phyloP scores from a whole-genome alignment of 2,797 vertebrate species.

The Rhodeus uyekii region DNA sequence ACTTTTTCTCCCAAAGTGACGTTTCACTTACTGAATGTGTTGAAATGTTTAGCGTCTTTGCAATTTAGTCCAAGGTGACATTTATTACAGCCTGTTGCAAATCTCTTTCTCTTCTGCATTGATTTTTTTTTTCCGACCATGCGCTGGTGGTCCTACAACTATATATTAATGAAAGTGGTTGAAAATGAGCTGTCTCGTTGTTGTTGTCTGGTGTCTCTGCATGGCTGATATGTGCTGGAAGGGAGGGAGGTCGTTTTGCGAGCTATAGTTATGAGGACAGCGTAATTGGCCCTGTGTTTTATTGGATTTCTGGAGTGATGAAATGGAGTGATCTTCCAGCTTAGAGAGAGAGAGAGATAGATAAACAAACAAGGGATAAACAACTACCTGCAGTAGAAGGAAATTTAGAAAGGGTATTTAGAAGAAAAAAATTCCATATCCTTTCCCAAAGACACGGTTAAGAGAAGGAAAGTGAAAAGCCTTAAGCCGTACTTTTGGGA shows the following conservation, averaged over 20 bases:
- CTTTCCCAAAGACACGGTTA: slow-evolving; percentile 62
- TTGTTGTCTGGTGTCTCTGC: slow-evolving; percentile 54
- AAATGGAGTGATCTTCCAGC: slow-evolving; percentile 60
- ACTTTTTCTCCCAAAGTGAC: slow-evolving; percentile 73
- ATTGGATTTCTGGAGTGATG: slow-evolving; percentile 63
- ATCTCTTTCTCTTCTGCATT: slow-evolving; percentile 58
- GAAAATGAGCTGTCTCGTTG: slow-evolving; percentile 62
- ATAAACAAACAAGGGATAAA: slow-evolving; percentile 41
- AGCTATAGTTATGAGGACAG: slow-evolving; percentile 63
- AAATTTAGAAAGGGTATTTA: slow-evolving; percentile 59
- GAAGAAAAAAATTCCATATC: slow-evolving; percentile 54
- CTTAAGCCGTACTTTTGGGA: slow-evolving; percentile 75
- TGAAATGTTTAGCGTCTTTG: slow-evolving; percentile 54
- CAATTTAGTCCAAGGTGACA: slow-evolving; percentile 57
- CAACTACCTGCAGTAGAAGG: slow-evolving; percentile 71
- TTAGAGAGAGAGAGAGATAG: slow-evolving; percentile 19
- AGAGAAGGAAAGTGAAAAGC: slow-evolving; percentile 69
- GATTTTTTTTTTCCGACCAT: slow-evolving; percentile 57
- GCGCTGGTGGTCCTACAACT: slow-evolving; percentile 56
- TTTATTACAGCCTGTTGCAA: slow-evolving; percentile 59
- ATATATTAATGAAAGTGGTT: slow-evolving; percentile 64
- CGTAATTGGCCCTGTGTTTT: slow-evolving; percentile 59
- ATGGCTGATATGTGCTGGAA: slow-evolving; percentile 53
- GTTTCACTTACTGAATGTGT: slow-evolving; percentile 43
- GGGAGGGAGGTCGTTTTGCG: slow-evolving; percentile 54